Percentiles rank a stretch among this genome's conserved stretches.
phyloP scores from a whole-genome alignment of 2,888 invertebrate genomes.

The Drosophila ezoana region DNA sequence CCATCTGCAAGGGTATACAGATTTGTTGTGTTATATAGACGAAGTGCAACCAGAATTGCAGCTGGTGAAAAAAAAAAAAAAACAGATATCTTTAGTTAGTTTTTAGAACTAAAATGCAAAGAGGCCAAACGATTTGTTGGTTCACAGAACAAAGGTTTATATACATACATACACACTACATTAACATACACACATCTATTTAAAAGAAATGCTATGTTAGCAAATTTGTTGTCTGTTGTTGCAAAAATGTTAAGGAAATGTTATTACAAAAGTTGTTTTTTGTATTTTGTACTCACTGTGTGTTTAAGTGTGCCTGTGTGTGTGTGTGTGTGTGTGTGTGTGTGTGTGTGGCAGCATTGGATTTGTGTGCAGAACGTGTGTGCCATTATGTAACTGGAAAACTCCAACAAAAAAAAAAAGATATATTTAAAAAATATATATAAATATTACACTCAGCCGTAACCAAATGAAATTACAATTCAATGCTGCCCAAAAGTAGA shows the following conservation, averaged over 20 bases:
- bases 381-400: constrained; percentile 55
- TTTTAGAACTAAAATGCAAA: constrained; percentile 31
- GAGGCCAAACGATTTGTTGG: constrained; percentile 73
- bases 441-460: constrained; percentile 35
- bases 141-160: constrained; percentile 67
- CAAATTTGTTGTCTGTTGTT: constrained; percentile 73
- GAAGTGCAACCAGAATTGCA: constrained; percentile 31
- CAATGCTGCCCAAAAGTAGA: constrained; percentile 45
- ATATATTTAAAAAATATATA: constrained; percentile 10
- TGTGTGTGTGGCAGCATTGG: constrained; percentile 42
- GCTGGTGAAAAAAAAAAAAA: constrained; percentile 32
- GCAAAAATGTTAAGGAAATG: constrained; percentile 37
- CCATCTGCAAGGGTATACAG: constrained; percentile 32
- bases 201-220: constrained; percentile 67
- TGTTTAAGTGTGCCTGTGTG: constrained; percentile 1
- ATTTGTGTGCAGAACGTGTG: constrained; percentile 35
- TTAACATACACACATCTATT: constrained; percentile 44
- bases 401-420: constrained; percentile 21
- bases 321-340: constrained; percentile 22
- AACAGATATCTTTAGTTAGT: constrained; percentile 50
- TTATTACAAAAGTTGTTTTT: constrained; percentile 55
- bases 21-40: constrained; percentile 28
- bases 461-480: constrained; percentile 48
- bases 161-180: constrained; percentile 51
- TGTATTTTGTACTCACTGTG: constrained; percentile 48